Evolutionary conservation across 1,140 invertebrate species (phyloP), one percentile per base, ranked within the genome.

Genomic region (Cotesia glomerata): DNA sequence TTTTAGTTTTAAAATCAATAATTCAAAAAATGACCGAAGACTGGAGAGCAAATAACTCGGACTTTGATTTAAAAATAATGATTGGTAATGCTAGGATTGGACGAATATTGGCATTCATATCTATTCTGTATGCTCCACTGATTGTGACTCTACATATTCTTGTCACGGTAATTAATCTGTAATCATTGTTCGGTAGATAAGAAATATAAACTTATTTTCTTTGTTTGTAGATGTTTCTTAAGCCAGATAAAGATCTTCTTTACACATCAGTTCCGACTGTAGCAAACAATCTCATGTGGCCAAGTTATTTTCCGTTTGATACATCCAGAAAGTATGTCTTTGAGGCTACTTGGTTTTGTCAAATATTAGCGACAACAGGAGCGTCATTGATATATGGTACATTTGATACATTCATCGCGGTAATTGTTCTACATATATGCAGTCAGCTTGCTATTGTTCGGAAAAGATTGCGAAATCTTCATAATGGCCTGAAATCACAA

Each of bases 371-470:
- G n/a, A 36, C 51, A 8, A 7, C 67, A 16, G 1, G 72, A 4
- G 63, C 32, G 9, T 54, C 32, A 3, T 8, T 35, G 49, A 45
- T 39, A 39, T 76, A 72, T 71, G 34, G 58, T 9, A 39, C 51
- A 1, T 70, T 52, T 11, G 69, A 74, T 63, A 61, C 59, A 52
- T 74, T 74, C 14, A 69, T 76, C 7, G 62, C 71, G 1, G 61
- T 74, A 18, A 70, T 65, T 8, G 69, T 72, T 32, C n/a, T 74
- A 1, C 75, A 76, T 34, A 9, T 74, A 0, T 71, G 64, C 64
- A 63, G 51, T 36, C 75, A 74, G 56, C 65, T 71, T 18, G 3
- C 14, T 16, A 76, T 71, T 64, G 61, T 76, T 32, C 63, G 68
- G 32, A 49, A 0, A 13, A 16, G 68, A 11, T 59, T 75, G 4